These are phyloP conservation scores for Picathartes gymnocephalus DNA, from an alignment of 2,113 vertebrate species.

Conservation along the genomic window DNA sequence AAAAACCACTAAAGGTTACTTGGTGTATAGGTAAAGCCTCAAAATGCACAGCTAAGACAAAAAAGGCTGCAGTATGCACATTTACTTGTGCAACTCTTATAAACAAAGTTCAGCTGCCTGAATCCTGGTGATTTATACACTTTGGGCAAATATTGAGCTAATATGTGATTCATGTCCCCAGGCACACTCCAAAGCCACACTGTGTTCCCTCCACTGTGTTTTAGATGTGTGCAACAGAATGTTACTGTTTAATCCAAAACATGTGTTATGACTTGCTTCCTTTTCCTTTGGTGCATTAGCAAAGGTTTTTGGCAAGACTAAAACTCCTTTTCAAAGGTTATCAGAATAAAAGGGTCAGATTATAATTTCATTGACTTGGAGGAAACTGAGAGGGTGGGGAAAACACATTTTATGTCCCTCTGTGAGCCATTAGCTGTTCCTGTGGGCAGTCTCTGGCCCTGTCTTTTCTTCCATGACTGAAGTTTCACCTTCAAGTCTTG, in stretches of 20 bases:
- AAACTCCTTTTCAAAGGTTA: background rate
- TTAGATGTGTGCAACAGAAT: slow-evolving; percentile 21
- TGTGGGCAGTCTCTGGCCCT: background rate
- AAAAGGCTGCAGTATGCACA: background rate
- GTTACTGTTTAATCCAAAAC: slow-evolving; percentile 42
- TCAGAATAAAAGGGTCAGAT: background rate
- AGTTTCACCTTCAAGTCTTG: background rate
- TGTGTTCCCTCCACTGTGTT: slow-evolving; percentile 22
- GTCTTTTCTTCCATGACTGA: background rate
- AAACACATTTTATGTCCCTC: background rate
- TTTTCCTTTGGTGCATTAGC: background rate
- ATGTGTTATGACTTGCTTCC: background rate
- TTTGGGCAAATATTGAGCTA: slow-evolving; percentile 51
- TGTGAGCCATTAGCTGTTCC: background rate
- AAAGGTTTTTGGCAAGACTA: background rate
- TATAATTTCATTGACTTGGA: background rate
- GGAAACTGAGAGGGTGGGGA: background rate
- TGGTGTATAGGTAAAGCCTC: background rate
- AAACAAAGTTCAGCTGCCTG: slow-evolving; percentile 1
- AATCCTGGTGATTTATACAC: background rate
- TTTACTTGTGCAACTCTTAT: background rate
- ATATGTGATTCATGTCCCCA: background rate
- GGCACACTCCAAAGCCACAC: background rate
- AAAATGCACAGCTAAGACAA: background rate
- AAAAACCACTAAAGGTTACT: background rate